Percentiles rank a stretch among this genome's conserved stretches.
Evolutionary conservation across 2,797 vertebrate genomes (phyloP).

Genomic region (Cheirogaleus major): DNA sequence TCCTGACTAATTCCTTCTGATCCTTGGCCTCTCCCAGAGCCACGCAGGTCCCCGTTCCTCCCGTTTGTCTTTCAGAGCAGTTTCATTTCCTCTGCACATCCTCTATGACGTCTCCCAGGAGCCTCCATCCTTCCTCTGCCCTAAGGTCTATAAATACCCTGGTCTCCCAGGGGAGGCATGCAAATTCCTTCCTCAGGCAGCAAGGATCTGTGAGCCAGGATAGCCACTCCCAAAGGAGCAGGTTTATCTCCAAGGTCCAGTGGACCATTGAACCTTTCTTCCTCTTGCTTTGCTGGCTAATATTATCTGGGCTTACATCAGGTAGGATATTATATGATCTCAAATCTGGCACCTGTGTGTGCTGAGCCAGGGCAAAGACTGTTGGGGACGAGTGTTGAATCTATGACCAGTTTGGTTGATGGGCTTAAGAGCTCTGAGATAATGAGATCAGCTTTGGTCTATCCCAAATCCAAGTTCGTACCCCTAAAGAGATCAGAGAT

Average conservation of each 20-base stretch:
- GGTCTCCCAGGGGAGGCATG: not conserved
- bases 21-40: not conserved
- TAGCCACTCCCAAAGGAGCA: conserved; percentile 7
- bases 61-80: conserved; percentile 51
- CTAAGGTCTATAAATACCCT: conserved; percentile 69
- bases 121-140: conserved; percentile 73
- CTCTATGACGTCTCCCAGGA: conserved; percentile 70
- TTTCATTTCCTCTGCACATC: conserved; percentile 72
- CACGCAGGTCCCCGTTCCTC: conserved; percentile 3
- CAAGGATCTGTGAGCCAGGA: not conserved
- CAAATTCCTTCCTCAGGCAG: conserved; percentile 61
- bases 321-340: not conserved
- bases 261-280: not conserved
- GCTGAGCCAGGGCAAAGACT: not conserved
- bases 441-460: not conserved
- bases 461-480: not conserved
- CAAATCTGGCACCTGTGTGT: not conserved
- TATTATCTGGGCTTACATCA: not conserved
- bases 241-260: conserved; percentile 33
- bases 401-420: not conserved
- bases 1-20: conserved; percentile 62
- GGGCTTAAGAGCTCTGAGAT: not conserved
- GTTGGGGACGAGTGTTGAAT: not conserved
- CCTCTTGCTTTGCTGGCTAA: conserved; percentile 13
- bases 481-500: not conserved